A percentile compares a stretch with the other conserved stretches of the same genome.
Evolutionary conservation across 1,140 invertebrate species (phyloP).

Genomic region (Papilio polyxenes): DNA sequence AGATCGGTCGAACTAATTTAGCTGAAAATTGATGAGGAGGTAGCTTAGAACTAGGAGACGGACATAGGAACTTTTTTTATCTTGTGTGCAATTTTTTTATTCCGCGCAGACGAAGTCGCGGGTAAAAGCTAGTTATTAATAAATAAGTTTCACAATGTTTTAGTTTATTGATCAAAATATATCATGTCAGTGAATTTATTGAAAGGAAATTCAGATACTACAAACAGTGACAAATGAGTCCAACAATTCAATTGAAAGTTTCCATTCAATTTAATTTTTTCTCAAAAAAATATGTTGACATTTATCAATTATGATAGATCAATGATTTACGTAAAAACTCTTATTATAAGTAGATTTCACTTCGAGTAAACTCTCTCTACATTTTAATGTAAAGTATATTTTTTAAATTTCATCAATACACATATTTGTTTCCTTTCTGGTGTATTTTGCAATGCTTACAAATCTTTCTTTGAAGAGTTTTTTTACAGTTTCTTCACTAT

Average conservation of each 20-base stretch:
- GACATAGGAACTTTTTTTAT: too few species aligned
- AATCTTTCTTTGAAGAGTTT: too few species aligned
- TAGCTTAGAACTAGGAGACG: too few species aligned
- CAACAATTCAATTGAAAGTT: conserved; percentile 36
- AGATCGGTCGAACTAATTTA: too few species aligned
- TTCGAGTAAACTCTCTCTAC: background rate
- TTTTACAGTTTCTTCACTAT: too few species aligned
- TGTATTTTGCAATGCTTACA: too few species aligned
- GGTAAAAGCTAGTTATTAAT: too few species aligned
- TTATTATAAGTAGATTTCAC: background rate
- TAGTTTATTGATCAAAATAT: background rate
- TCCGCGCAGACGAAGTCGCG: too few species aligned
- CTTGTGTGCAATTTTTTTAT: too few species aligned
- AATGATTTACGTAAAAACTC: background rate
- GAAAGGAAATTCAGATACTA: background rate
- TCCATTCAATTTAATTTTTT: background rate
- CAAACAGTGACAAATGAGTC: conserved; percentile 13
- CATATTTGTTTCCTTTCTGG: too few species aligned
- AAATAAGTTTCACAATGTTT: background rate
- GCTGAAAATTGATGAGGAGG: too few species aligned
- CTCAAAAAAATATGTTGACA: background rate
- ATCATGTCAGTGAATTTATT: background rate
- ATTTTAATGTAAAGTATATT: background rate
- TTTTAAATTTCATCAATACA: background rate
- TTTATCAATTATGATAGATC: conserved; percentile 22